Percentiles rank a stretch among this genome's conserved stretches.
phyloP scores from a whole-genome alignment of 2,888 invertebrate genomes.

The Yponomeuta plumbellus region DNA sequence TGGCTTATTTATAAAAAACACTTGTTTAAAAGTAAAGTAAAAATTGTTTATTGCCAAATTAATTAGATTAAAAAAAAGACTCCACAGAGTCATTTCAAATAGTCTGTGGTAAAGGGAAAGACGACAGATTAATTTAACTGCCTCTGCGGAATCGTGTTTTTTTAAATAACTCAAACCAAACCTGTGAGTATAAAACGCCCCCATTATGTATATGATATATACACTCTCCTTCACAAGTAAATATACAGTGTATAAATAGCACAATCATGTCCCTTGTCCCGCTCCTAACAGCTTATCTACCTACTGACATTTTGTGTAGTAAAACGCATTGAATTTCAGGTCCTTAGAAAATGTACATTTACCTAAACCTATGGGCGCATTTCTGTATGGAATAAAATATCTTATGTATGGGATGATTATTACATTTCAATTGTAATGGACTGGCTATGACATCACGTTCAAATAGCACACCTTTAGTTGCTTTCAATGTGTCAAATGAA shows the following conservation, averaged over 20 bases:
- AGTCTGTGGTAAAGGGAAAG: no score
- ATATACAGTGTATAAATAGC: constrained; percentile 45
- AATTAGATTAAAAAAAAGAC: no score
- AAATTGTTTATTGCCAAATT: no score
- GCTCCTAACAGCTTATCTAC: constrained; percentile 55
- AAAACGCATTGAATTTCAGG: constrained; percentile 13
- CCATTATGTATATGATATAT: constrained; percentile 23
- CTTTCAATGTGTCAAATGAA: neutral
- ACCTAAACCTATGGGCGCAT: constrained; percentile 5
- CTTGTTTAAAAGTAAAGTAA: no score
- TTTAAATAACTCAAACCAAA: no score
- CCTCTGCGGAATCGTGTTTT: no score
- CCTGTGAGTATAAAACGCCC: neutral
- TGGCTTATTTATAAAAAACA: no score
- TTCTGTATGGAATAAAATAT: neutral
- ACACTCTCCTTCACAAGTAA: constrained; percentile 58
- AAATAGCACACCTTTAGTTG: constrained; percentile 6
- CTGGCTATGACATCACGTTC: neutral
- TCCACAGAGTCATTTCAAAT: no score
- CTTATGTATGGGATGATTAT: neutral
- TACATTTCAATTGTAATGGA: neutral
- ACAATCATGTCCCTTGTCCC: constrained; percentile 57
- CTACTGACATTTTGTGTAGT: constrained; percentile 24
- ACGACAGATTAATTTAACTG: no score
- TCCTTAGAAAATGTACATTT: constrained; percentile 11